These are phyloP conservation scores for Griposia aprilina DNA, from an alignment of 2,888 invertebrate genomes.

Conservation along the genomic window DNA sequence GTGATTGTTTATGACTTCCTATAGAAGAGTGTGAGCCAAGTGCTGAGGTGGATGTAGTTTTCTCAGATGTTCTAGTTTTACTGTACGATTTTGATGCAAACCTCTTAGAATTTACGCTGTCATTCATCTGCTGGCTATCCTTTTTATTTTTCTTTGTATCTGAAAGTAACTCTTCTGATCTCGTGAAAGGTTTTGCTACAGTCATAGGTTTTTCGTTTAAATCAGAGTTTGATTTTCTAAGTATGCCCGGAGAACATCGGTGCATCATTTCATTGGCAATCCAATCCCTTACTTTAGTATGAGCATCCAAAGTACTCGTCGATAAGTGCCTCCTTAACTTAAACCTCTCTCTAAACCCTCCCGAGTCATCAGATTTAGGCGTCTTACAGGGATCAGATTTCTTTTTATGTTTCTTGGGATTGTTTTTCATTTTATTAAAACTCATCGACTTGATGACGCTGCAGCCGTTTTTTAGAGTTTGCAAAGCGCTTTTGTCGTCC, in stretches of 20 bases:
- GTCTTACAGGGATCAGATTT: slow-evolving; percentile 90
- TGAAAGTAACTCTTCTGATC: slow-evolving; percentile 87
- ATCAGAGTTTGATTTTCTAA: slow-evolving; percentile 89
- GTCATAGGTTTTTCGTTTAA: slow-evolving; percentile 78
- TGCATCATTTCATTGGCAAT: slow-evolving; percentile 95
- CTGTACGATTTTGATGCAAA: slow-evolving; percentile 74
- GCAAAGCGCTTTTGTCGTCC: slow-evolving; percentile 85
- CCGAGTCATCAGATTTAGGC: slow-evolving; percentile 90
- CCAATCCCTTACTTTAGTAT: slow-evolving; percentile 96
- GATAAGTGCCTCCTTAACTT: slow-evolving; percentile 94
- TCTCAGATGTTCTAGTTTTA: slow-evolving; percentile 84
- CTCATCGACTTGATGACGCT: slow-evolving; percentile 91
- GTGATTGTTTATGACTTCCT: slow-evolving; percentile 80
- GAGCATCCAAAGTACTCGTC: slow-evolving; percentile 95
- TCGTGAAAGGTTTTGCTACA: slow-evolving; percentile 81
- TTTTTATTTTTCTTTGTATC: slow-evolving; percentile 79
- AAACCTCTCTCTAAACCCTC: slow-evolving; percentile 91
- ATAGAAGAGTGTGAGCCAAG: slow-evolving; percentile 87
- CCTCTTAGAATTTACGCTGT: slow-evolving; percentile 71
- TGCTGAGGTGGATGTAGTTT: slow-evolving; percentile 87
- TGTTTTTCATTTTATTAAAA: slow-evolving; percentile 87
- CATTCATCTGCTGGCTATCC: slow-evolving; percentile 71
- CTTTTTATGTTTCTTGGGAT: slow-evolving; percentile 88
- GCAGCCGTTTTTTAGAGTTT: slow-evolving; percentile 89
- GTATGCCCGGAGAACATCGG: slow-evolving; percentile 92